Percentiles rank a stretch among this genome's conserved stretches.
Evolutionary conservation across 1,140 invertebrate genomes (phyloP).

Genomic region (Trichoplusia ni): DNA sequence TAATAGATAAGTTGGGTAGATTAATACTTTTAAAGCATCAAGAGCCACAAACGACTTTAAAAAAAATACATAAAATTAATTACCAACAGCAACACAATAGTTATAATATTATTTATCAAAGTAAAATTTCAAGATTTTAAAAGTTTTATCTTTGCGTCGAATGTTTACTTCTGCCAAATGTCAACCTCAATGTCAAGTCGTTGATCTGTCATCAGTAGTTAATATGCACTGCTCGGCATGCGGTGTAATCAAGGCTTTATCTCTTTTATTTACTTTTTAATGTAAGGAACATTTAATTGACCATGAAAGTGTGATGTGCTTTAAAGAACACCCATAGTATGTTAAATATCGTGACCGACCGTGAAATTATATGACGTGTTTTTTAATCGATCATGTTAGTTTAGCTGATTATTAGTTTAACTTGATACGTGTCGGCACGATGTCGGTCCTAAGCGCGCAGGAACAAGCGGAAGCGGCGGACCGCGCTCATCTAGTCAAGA

Average conservation of each 20-base stretch:
- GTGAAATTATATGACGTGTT: slow-evolving; percentile 37
- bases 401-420: slow-evolving; percentile 34
- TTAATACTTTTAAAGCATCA: no score
- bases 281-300: slow-evolving; percentile 40
- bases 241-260: slow-evolving; percentile 47
- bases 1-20: no score
- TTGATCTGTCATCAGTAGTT: slow-evolving; percentile 40
- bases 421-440: slow-evolving; percentile 46
- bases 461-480: slow-evolving; percentile 66
- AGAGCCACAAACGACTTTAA: no score
- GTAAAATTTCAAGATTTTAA: no score
- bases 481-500: slow-evolving; percentile 60
- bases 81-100: no score
- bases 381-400: slow-evolving; percentile 45
- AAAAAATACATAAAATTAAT: no score
- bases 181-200: slow-evolving; percentile 12
- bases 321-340: slow-evolving; percentile 46
- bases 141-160: no score
- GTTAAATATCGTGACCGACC: slow-evolving; percentile 39
- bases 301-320: slow-evolving; percentile 53
- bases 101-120: no score
- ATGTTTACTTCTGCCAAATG: slow-evolving; percentile 25
- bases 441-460: slow-evolving; percentile 55
- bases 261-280: slow-evolving; percentile 46
- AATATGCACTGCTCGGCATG: slow-evolving; percentile 29